Base-by-base conservation (phyloP, 2,113 vertebrate genomes). In the Himantopus leucocephalus region DNA sequence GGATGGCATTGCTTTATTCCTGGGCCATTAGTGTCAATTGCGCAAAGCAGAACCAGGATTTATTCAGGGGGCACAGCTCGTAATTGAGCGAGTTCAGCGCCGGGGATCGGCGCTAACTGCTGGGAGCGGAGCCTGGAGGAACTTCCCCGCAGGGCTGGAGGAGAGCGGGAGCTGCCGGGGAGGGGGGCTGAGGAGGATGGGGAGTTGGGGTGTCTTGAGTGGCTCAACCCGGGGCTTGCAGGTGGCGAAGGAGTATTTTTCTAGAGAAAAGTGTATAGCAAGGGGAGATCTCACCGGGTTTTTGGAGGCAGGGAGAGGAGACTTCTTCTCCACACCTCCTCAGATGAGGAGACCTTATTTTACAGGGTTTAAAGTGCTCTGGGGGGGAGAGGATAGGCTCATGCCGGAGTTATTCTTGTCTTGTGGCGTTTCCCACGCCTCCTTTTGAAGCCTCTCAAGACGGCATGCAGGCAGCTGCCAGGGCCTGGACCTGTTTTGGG, bases 21-120 rank as follows among this genome's bases (percentile, higher is more conserved):
- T 53, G 97, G 96, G 91, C 97, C 95, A 97, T 98, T 98, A 98
- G 96, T 97, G 97, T 97, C 97, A 97, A 94, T 91, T 92, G 94
- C 26, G 76, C 93, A 93, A 96, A 98, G 97, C 96, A 96, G 97
- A 98, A 93, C 80, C 94, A 27, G 97, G 97, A 98, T 98, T 98
- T 98, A 94, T 98, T 97, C 96, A 43, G 66, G 96, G 95, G 96
- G 75, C 97, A 91, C 93, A 76, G 96, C 84, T 97, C 73, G 83
- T 94, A 96, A 96, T 68, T 58, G 89, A 94, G 97, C 87, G 50
- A 94, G 94, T 87, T 97, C 78, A 94, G 92, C 20, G 52, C 94
- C 68, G 82, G 85, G 30, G 52, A 87, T 60, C 82, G 87, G 92
- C 48, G 1, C 63, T 26, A 18, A 3, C 50, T 78, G 93, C 94